phyloP scores from a whole-genome alignment of 1,140 invertebrate genomes.

The Anthonomus grandis region DNA sequence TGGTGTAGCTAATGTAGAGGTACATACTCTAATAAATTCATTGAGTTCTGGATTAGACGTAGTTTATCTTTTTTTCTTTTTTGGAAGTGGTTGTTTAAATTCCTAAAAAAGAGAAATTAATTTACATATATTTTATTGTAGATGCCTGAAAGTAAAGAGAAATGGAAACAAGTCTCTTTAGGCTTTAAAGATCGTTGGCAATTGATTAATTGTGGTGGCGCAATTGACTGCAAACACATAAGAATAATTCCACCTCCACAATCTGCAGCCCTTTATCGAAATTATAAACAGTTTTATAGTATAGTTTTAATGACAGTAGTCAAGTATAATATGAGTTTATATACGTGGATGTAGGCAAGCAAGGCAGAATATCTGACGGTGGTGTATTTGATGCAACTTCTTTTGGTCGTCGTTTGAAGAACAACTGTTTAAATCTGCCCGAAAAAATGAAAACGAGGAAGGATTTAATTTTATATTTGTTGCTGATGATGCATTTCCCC shows the following conservation, averaged over 20 bases:
- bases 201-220: conserved; percentile 3
- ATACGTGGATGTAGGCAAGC: conserved; percentile 47
- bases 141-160: conserved; percentile 10
- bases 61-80: not conserved
- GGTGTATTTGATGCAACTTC: conserved; percentile 37
- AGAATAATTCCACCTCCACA: conserved; percentile 33
- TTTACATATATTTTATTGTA: conserved; percentile 8
- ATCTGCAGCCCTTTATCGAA: conserved; percentile 51
- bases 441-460: not conserved
- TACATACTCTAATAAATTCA: not conserved
- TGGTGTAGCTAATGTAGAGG: not conserved
- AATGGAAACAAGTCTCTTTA: conserved; percentile 8
- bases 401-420: conserved; percentile 2
- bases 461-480: conserved; percentile 11
- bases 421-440: not conserved
- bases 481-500: no score
- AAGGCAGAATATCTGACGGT: no score
- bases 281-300: no score
- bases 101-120: not conserved
- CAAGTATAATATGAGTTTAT: conserved; percentile 54
- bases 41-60: not conserved
- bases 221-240: conserved; percentile 13
- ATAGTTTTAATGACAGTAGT: conserved; percentile 51
- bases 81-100: not conserved
- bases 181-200: conserved; percentile 15